A percentile compares a stretch with the other conserved stretches of the same genome.
Evolutionary conservation across 2,888 invertebrate genomes (phyloP).

Genomic region (Lordiphosa fenestrarum): DNA sequence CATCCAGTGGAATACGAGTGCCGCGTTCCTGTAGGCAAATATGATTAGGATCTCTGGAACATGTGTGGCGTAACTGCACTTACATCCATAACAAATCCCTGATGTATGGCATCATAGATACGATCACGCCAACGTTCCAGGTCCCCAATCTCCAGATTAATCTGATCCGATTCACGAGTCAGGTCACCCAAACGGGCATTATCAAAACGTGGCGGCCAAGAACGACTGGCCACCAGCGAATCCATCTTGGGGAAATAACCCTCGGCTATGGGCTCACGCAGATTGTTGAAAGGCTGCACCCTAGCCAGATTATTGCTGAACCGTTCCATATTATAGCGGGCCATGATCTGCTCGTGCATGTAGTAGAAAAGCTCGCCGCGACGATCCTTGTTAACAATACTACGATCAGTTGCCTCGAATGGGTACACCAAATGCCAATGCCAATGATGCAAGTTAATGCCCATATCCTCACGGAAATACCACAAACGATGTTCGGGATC

Average conservation of each 20-base stretch:
- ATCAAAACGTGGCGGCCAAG: slow-evolving; percentile 87
- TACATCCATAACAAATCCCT: slow-evolving; percentile 83
- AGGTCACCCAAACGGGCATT: slow-evolving; percentile 83
- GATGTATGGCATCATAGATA: slow-evolving; percentile 86
- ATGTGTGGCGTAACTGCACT: fast-evolving
- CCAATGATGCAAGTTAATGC: slow-evolving; percentile 82
- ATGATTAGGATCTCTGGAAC: fast-evolving
- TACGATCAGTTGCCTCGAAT: slow-evolving; percentile 84
- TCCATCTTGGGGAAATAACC: slow-evolving; percentile 93
- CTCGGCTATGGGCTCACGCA: slow-evolving; percentile 86
- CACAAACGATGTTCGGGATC: slow-evolving; percentile 88
- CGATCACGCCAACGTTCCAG: slow-evolving; percentile 89
- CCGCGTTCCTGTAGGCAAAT: slow-evolving; percentile 82
- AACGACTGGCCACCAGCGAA: slow-evolving; percentile 87
- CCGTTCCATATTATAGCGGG: slow-evolving; percentile 88
- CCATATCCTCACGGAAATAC: slow-evolving; percentile 82
- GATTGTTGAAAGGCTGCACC: slow-evolving; percentile 84
- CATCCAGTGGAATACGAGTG: slow-evolving; percentile 83
- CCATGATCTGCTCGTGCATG: slow-evolving; percentile 85
- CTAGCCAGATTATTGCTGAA: slow-evolving; percentile 86
- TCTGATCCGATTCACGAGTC: slow-evolving; percentile 85
- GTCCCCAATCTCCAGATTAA: slow-evolving; percentile 85
- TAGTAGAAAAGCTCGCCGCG: slow-evolving; percentile 90
- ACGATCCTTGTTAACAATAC: slow-evolving; percentile 84
- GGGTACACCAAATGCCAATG: slow-evolving; percentile 87